Evolutionary conservation across 1,140 invertebrate species (phyloP).

Genomic region (Zophobas morio): DNA sequence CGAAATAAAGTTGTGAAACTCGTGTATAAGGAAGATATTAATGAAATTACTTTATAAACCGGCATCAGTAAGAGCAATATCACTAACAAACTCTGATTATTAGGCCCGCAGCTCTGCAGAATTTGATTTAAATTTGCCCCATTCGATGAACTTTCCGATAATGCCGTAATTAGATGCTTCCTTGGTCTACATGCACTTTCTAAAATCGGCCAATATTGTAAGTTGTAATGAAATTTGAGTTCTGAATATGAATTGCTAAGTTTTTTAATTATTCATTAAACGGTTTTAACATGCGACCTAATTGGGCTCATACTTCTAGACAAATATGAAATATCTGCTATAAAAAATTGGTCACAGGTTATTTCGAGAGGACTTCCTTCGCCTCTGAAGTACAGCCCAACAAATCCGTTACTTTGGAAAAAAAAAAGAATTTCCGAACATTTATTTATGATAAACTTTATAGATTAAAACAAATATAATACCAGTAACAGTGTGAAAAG

Average conservation of each 20-base stretch:
- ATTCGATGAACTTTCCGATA: conserved; percentile 37
- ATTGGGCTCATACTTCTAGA: too few relatives aligned
- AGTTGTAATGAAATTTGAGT: background rate
- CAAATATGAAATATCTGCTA: too few relatives aligned
- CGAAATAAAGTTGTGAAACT: conserved; percentile 44
- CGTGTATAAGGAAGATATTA: conserved; percentile 45
- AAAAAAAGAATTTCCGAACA: too few relatives aligned
- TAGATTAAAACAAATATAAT: too few relatives aligned
- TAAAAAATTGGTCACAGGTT: too few relatives aligned
- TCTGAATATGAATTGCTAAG: background rate
- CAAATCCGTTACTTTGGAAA: too few relatives aligned
- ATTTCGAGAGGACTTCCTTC: too few relatives aligned
- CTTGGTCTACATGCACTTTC: conserved; percentile 24
- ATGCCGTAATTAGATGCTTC: conserved; percentile 35
- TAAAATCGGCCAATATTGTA: conserved; percentile 10
- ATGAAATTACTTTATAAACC: conserved; percentile 49
- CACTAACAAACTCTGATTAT: conserved; percentile 48
- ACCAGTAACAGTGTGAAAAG: too few relatives aligned
- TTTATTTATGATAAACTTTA: too few relatives aligned
- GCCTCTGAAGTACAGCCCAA: too few relatives aligned
- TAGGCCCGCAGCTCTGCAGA: conserved; percentile 27
- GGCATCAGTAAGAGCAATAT: conserved; percentile 43
- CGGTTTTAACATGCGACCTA: too few relatives aligned
- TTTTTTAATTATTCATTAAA: background rate
- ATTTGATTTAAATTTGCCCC: conserved; percentile 46